These are phyloP conservation scores for Camptogramma bilineatum DNA, from an alignment of 2,888 invertebrate genomes.

Conservation along the genomic window DNA sequence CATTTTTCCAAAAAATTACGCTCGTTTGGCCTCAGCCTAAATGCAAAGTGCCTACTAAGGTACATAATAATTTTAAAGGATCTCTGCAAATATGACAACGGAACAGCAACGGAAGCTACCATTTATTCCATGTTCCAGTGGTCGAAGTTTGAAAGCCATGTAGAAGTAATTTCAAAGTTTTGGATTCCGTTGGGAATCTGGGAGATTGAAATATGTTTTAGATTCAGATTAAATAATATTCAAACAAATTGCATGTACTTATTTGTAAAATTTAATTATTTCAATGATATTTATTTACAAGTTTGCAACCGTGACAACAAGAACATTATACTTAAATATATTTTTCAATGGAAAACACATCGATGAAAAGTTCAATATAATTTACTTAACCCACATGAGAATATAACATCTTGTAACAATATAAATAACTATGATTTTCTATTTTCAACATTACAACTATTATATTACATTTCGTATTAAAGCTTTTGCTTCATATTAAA, in stretches of 20 bases:
- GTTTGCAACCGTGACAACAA: constrained; percentile 29
- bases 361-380: neutral
- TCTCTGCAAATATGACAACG: neutral
- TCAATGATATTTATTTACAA: constrained; percentile 34
- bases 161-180: neutral
- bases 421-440: neutral
- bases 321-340: constrained; percentile 5
- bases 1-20: no score
- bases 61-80: no score
- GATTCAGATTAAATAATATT: neutral
- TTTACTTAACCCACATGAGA: neutral
- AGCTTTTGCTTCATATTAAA: neutral
- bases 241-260: neutral
- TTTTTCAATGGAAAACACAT: constrained; percentile 2
- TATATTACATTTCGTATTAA: neutral
- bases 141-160: neutral
- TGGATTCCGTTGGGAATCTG: neutral
- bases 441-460: neutral
- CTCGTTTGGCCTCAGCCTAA: no score
- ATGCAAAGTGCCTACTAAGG: no score
- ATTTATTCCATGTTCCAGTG: neutral
- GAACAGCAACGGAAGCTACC: neutral
- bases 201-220: neutral
- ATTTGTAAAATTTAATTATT: neutral
- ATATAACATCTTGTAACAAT: neutral